A percentile compares a stretch with the other conserved stretches of the same genome.
These are phyloP conservation scores for Diachrysia chrysitis DNA, from an alignment of 2,888 invertebrate species.

Conservation along the genomic window DNA sequence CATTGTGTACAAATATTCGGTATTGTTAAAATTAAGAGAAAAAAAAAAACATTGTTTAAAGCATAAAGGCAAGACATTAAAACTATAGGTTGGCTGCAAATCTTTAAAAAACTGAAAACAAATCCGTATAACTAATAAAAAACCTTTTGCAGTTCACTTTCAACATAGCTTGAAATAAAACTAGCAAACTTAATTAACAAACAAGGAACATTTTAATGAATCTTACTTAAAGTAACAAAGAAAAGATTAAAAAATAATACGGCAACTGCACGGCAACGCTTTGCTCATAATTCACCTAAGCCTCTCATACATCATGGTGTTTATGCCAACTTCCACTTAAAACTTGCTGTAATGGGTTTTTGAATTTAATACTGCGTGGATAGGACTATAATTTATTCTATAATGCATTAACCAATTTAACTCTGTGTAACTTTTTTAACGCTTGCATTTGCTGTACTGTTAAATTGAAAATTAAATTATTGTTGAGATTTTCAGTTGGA, in stretches of 20 bases:
- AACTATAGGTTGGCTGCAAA: too few species aligned
- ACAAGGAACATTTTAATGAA: conserved; percentile 55
- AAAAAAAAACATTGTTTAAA: too few species aligned
- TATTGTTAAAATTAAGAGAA: too few species aligned
- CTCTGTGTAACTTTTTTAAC: conserved; percentile 7
- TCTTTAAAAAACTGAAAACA: too few species aligned
- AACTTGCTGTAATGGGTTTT: conserved; percentile 80
- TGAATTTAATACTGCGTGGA: conserved; percentile 79
- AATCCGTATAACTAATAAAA: too few species aligned
- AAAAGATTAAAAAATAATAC: conserved; percentile 66
- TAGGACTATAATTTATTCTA: conserved; percentile 76
- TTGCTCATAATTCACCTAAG: conserved; percentile 69
- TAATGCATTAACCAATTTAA: conserved; percentile 62
- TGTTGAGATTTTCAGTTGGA: neutral
- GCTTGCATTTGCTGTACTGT: neutral
- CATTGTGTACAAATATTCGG: too few species aligned
- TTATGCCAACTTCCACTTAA: conserved; percentile 77
- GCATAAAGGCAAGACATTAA: too few species aligned
- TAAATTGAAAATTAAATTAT: neutral
- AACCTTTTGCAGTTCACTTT: neutral
- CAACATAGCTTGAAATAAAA: neutral
- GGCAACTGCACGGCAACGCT: conserved; percentile 45
- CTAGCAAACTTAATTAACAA: conserved; percentile 34
- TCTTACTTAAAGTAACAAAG: conserved; percentile 58
- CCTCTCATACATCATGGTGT: conserved; percentile 73